phyloP scores from a whole-genome alignment of 2,888 invertebrate species.

The Apomyelois bistriatella region DNA sequence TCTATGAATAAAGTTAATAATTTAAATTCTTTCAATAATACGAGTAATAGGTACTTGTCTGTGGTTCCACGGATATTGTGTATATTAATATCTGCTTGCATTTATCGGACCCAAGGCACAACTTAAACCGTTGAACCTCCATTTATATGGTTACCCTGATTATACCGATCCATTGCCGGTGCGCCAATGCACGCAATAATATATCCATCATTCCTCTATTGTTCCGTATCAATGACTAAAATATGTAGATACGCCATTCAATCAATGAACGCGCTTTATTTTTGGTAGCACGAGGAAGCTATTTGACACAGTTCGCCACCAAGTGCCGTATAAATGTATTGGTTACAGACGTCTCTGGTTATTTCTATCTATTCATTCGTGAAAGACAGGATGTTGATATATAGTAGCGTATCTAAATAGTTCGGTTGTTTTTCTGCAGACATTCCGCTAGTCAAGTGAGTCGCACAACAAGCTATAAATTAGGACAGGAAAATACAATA shows the following conservation, averaged over 20 bases:
- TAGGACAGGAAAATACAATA: not conserved
- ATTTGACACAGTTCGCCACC: constrained; percentile 29
- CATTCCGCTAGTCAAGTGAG: not conserved
- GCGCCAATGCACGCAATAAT: not conserved
- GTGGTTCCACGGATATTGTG: no score
- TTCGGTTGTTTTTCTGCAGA: not conserved
- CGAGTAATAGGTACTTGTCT: no score
- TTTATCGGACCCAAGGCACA: no score
- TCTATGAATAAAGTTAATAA: no score
- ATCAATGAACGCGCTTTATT: constrained; percentile 28
- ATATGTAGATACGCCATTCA: constrained; percentile 30
- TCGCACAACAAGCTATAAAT: not conserved
- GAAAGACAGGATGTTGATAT: constrained; percentile 9
- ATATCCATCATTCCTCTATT: constrained; percentile 9
- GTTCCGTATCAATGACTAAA: constrained; percentile 29
- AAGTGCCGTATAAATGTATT: constrained; percentile 16
- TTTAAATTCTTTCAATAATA: no score
- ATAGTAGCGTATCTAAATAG: constrained; percentile 1
- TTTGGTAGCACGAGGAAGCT: constrained; percentile 30
- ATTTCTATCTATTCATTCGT: constrained; percentile 14
- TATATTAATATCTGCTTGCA: no score
- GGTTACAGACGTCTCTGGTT: constrained; percentile 13
- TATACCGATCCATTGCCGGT: constrained; percentile 29
- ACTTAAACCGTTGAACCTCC: no score
- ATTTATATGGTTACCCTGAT: constrained; percentile 16